Evolutionary conservation across 2,113 vertebrate genomes (phyloP).

Genomic region (Dolichotis patagonum): DNA sequence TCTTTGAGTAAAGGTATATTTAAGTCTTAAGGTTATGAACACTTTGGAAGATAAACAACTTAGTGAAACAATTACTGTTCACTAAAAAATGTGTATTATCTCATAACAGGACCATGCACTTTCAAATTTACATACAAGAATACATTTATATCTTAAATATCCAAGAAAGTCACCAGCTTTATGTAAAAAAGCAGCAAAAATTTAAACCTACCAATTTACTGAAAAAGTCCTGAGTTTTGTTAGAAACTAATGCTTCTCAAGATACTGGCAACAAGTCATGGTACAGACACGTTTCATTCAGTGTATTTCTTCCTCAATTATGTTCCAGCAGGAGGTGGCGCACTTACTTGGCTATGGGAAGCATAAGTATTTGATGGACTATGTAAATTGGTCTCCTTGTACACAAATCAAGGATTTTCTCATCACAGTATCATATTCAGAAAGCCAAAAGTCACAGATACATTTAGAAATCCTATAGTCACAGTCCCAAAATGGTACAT

Average conservation of each 20-base stretch:
- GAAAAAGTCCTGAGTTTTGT: constrained; percentile 76
- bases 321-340: constrained; percentile 85
- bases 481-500: constrained; percentile 88
- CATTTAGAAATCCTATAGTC: constrained; percentile 92
- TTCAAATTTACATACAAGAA: constrained; percentile 72
- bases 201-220: constrained; percentile 71
- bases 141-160: constrained; percentile 65
- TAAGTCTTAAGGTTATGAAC: constrained; percentile 71
- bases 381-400: constrained; percentile 94
- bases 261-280: constrained; percentile 57
- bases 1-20: constrained; percentile 67
- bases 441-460: constrained; percentile 96
- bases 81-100: constrained; percentile 64
- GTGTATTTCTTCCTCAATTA: constrained; percentile 70
- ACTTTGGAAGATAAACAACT: constrained; percentile 66
- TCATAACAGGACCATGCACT: constrained; percentile 73
- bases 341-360: constrained; percentile 85
- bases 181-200: constrained; percentile 71
- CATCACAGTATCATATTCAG: constrained; percentile 94
- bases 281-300: constrained; percentile 36
- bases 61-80: constrained; percentile 54
- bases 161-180: constrained; percentile 65
- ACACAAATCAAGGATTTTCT: constrained; percentile 94
- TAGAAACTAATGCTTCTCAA: constrained; percentile 65
- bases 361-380: constrained; percentile 81